Evolutionary conservation across 1,140 invertebrate species (phyloP), one percentile per base, ranked within the genome.

Genomic region (Tribolium madens): DNA sequence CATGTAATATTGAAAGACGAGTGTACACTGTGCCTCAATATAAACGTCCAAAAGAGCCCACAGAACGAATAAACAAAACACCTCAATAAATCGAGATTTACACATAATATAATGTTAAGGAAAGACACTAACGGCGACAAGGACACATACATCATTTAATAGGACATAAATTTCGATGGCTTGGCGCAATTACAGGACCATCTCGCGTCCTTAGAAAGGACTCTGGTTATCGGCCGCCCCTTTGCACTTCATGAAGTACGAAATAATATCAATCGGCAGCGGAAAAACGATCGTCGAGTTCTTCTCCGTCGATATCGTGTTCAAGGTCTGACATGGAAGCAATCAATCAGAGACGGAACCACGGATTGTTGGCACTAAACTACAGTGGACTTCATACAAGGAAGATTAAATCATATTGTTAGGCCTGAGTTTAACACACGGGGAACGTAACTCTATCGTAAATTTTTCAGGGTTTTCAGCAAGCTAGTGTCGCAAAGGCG

Each of bases 251-350:
- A 94, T 86, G 82, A 96, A 95, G 81, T 93, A 93, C 31, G 91
- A 92, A 48, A 98, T 84, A 81, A 98, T 91, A 84, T 98, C 96
- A 84, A 98, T 95, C 26, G 97, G 97, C 79, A 98, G 89, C 15
- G 97, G 97, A 87, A 99, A 99, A 73, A 99, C 95, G 83, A 99
- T 98, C 5, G 97, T 99, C 2, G 97, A 98, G 86, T 98, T 98
- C 88, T 98, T 98, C 89, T 99, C 97, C 1, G 96, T 96, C 48
- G 96, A 96, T 85, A 99, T 98, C 6, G 95, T 94, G 86, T 95
- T 98, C 71, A 99, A 88, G 3, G 97, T 97, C 89, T 98, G 91
- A 18, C 15, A 57, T 42, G 26, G 26, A 64, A 64, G 7, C 26
- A 64, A 64, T 33, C 21, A 33, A 26, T 64, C 26, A 64, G 48